Conservation (phyloP, 2,113 vertebrate species). For the Corynorhinus townsendii region DNA sequence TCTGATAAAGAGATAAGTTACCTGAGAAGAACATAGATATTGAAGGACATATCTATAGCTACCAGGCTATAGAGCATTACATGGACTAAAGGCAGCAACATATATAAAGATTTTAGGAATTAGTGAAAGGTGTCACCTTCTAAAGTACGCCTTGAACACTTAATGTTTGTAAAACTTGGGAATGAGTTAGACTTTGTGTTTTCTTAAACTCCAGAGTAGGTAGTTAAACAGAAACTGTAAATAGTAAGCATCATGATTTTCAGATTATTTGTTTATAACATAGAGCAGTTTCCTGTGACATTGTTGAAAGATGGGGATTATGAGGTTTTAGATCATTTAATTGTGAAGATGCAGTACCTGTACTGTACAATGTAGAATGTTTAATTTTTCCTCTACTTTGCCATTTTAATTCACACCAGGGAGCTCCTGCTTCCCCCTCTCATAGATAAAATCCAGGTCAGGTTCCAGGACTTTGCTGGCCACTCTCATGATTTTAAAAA, state of each 20-base stretch:
- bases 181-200: neutral
- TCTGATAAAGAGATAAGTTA: neutral
- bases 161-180: slow-evolving; percentile 3
- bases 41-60: neutral
- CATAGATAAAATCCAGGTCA: neutral
- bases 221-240: neutral
- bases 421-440: neutral
- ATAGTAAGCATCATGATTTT: neutral
- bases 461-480: neutral
- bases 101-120: neutral
- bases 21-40: neutral
- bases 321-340: neutral
- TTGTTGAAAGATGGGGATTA: neutral
- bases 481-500: neutral
- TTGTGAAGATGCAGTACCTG: neutral
- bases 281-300: neutral
- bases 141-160: neutral
- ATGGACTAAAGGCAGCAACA: neutral
- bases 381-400: neutral
- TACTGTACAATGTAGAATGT: neutral
- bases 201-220: slow-evolving; percentile 5
- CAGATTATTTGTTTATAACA: neutral
- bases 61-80: neutral
- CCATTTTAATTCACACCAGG: neutral
- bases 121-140: neutral